Evolutionary conservation across 2,888 invertebrate genomes (phyloP).

Genomic region (Busseola fusca): DNA sequence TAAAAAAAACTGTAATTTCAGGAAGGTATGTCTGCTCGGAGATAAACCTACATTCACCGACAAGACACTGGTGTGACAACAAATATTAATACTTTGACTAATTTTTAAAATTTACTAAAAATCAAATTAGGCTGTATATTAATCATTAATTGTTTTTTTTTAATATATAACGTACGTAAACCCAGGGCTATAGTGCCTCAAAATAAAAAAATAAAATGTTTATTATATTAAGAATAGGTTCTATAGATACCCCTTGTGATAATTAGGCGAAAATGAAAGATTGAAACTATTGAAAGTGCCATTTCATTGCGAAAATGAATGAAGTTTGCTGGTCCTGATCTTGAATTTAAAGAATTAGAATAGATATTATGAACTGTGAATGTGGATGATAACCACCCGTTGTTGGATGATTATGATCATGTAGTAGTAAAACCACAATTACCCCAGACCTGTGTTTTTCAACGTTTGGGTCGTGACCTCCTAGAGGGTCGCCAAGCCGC

Average conservation of each 20-base stretch:
- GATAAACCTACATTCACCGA: constrained; percentile 72
- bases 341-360: constrained; percentile 48
- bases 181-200: constrained; percentile 49
- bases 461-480: no score
- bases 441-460: neutral
- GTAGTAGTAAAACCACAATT: neutral
- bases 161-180: constrained; percentile 50
- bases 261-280: constrained; percentile 76
- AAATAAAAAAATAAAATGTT: constrained; percentile 36
- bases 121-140: constrained; percentile 59
- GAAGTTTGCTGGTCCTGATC: constrained; percentile 53
- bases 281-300: constrained; percentile 81
- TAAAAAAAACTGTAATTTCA: constrained; percentile 73
- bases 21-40: constrained; percentile 83
- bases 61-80: constrained; percentile 67
- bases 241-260: constrained; percentile 77
- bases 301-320: constrained; percentile 69
- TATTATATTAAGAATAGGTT: constrained; percentile 56
- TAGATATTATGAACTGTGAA: constrained; percentile 43
- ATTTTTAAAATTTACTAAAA: constrained; percentile 52
- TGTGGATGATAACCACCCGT: constrained; percentile 21
- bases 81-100: constrained; percentile 49
- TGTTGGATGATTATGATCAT: neutral
- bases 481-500: no score
- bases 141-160: constrained; percentile 59